Conservation (phyloP, 1,140 invertebrate species). For the Trachymyrmex septentrionalis region DNA sequence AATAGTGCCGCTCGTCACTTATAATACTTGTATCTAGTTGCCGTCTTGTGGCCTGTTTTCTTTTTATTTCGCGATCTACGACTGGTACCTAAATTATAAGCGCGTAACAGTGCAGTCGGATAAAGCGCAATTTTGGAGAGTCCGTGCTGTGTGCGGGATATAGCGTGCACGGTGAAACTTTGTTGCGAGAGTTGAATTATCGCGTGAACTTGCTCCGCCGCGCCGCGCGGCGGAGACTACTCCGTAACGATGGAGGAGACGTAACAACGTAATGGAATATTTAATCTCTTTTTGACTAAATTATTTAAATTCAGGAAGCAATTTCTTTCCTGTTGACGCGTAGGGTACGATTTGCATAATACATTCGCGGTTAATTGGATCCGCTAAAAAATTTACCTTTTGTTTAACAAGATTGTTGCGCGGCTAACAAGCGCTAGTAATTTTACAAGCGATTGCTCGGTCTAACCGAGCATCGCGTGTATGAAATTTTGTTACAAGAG, state of each 20-base stretch:
- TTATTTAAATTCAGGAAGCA: slow-evolving; percentile 68
- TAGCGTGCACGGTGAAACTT: slow-evolving; percentile 54
- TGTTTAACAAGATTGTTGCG: slow-evolving; percentile 65
- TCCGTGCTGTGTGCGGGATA: neutral
- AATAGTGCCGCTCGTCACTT: slow-evolving; percentile 53
- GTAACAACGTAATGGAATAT: slow-evolving; percentile 71
- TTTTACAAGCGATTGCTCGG: slow-evolving; percentile 58
- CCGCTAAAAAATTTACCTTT: slow-evolving; percentile 64
- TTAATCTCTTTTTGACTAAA: slow-evolving; percentile 71
- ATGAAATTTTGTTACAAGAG: slow-evolving; percentile 60
- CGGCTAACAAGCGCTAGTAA: slow-evolving; percentile 53
- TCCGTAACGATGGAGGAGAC: slow-evolving; percentile 48
- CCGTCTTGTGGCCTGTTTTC: neutral
- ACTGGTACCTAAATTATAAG: slow-evolving; percentile 67
- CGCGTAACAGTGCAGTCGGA: slow-evolving; percentile 33
- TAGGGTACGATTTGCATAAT: slow-evolving; percentile 52
- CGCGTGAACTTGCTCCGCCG: slow-evolving; percentile 48
- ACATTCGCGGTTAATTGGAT: slow-evolving; percentile 67
- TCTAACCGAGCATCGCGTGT: slow-evolving; percentile 50
- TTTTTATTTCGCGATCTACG: slow-evolving; percentile 45
- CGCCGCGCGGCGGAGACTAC: slow-evolving; percentile 9
- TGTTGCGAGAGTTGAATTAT: slow-evolving; percentile 68
- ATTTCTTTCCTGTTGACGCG: slow-evolving; percentile 61
- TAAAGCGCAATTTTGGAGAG: slow-evolving; percentile 61
- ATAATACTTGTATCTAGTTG: slow-evolving; percentile 37